A percentile compares a stretch with the other conserved stretches of the same genome.
phyloP scores from a whole-genome alignment of 2,888 invertebrate species.

The Schrankia costaestrigalis region DNA sequence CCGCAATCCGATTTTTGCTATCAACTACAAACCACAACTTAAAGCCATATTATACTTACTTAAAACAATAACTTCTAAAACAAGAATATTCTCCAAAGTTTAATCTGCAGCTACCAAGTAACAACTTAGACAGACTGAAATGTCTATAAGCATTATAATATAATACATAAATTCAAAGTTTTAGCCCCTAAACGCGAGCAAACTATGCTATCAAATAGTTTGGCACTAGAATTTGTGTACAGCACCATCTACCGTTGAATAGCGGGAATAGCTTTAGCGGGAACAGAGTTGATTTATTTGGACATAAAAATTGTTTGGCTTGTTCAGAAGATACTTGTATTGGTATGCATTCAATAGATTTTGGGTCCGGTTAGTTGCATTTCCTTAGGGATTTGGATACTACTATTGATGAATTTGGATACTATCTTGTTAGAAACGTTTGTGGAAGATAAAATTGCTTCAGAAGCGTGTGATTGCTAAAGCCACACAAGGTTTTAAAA shows the following conservation, averaged over 20 bases:
- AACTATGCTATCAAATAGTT: slow-evolving; percentile 48
- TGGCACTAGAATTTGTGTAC: slow-evolving; percentile 38
- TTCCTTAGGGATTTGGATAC: too few relatives aligned
- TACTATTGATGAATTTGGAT: too few relatives aligned
- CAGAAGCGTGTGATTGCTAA: too few relatives aligned
- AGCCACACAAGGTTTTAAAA: too few relatives aligned
- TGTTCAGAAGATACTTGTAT: slow-evolving; percentile 18
- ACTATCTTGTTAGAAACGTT: too few relatives aligned
- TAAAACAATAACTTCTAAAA: slow-evolving; percentile 8
- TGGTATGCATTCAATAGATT: slow-evolving; percentile 21
- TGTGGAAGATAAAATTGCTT: too few relatives aligned
- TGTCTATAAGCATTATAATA: slow-evolving; percentile 40
- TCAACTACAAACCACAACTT: slow-evolving; percentile 20
- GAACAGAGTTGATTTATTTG: slow-evolving; percentile 37
- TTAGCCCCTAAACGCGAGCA: slow-evolving; percentile 23
- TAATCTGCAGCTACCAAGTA: slow-evolving; percentile 53
- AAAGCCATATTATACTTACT: slow-evolving; percentile 21
- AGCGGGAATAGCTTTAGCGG: slow-evolving; percentile 33
- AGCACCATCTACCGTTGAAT: slow-evolving; percentile 59
- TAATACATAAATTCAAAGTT: slow-evolving; percentile 59
- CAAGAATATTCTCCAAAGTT: slow-evolving; percentile 31
- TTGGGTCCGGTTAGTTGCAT: too few relatives aligned
- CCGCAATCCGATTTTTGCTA: slow-evolving; percentile 33
- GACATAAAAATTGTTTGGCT: slow-evolving; percentile 25
- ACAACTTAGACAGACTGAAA: slow-evolving; percentile 33